Conservation (phyloP, 2,888 invertebrate species). For the Xanthia togata region DNA sequence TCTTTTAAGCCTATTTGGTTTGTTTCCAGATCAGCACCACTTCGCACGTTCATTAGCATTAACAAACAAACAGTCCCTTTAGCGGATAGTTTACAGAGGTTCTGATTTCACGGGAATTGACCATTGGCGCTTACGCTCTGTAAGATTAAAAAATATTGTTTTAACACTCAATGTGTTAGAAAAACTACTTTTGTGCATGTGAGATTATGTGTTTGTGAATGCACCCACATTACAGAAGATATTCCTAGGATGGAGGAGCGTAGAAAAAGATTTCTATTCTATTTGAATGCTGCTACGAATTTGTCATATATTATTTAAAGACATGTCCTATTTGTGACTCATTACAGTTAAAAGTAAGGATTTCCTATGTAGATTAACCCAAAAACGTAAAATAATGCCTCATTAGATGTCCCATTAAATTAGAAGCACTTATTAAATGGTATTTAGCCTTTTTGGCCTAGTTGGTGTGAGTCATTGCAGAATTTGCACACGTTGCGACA, state of each 20-base stretch:
- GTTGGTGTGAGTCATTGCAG: conserved; percentile 28
- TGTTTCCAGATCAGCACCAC: conserved; percentile 30
- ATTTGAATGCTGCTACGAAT: background rate
- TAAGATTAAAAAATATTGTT: conserved; percentile 6
- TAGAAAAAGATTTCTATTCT: background rate
- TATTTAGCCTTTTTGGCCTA: background rate
- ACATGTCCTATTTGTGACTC: background rate
- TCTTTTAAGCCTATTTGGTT: conserved; percentile 19
- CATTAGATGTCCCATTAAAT: background rate
- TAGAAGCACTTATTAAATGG: background rate
- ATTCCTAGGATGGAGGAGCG: background rate
- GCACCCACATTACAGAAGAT: background rate
- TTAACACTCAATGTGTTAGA: background rate
- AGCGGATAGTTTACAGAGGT: conserved; percentile 32
- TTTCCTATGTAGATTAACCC: conserved; percentile 5
- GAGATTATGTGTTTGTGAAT: background rate
- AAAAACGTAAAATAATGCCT: conserved; percentile 16
- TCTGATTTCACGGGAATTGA: conserved; percentile 35
- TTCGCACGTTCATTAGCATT: conserved; percentile 42
- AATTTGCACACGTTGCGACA: conserved; percentile 15
- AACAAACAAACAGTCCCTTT: conserved; percentile 38
- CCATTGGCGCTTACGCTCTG: background rate
- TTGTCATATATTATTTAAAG: too few species aligned
- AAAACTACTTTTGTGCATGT: background rate
- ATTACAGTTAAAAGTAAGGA: background rate